phyloP scores from a whole-genome alignment of 92 coral and sea anemone species.

The Porites cylindrica region DNA sequence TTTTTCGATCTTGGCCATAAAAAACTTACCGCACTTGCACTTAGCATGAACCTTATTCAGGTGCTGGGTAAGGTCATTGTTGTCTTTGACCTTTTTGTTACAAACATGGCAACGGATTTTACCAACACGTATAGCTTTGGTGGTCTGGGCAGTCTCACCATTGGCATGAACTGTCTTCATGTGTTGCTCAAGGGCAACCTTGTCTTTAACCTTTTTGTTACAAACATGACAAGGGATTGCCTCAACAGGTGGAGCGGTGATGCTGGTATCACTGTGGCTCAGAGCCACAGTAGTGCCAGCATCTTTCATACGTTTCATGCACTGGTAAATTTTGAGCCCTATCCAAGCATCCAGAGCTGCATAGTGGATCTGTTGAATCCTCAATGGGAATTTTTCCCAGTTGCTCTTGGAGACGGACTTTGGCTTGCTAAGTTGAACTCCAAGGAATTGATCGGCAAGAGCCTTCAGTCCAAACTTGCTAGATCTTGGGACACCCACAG shows the following conservation, averaged over 20 bases:
- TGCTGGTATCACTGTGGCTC: not conserved
- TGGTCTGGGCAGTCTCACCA: not conserved
- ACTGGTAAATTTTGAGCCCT: conserved; percentile 66
- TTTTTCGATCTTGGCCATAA: conserved; percentile 57
- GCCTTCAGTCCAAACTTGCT: conserved; percentile 63
- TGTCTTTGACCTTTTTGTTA: conserved; percentile 38
- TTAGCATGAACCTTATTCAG: conserved; percentile 57
- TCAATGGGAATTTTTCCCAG: conserved; percentile 80
- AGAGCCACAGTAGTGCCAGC: not conserved
- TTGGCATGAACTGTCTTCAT: conserved; percentile 4
- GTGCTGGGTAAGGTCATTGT: conserved; percentile 63
- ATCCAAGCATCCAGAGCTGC: conserved; percentile 89
- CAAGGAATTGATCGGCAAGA: conserved; percentile 59
- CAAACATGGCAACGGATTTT: conserved; percentile 11
- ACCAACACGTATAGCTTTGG: too few species aligned
- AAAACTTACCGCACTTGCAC: conserved; percentile 81
- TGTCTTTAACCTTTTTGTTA: conserved; percentile 37
- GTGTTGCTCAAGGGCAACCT: conserved; percentile 63
- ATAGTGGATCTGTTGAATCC: conserved; percentile 65
- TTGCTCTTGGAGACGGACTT: conserved; percentile 68
- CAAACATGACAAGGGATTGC: conserved; percentile 10
- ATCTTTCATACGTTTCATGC: conserved; percentile 33
- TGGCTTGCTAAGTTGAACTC: conserved; percentile 60
- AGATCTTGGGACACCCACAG: conserved; percentile 11
- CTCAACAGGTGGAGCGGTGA: not conserved